Evolutionary conservation across 2,113 vertebrate genomes (phyloP), one percentile per base, ranked within the genome.

Genomic region (Leptobrachium leishanense): DNA sequence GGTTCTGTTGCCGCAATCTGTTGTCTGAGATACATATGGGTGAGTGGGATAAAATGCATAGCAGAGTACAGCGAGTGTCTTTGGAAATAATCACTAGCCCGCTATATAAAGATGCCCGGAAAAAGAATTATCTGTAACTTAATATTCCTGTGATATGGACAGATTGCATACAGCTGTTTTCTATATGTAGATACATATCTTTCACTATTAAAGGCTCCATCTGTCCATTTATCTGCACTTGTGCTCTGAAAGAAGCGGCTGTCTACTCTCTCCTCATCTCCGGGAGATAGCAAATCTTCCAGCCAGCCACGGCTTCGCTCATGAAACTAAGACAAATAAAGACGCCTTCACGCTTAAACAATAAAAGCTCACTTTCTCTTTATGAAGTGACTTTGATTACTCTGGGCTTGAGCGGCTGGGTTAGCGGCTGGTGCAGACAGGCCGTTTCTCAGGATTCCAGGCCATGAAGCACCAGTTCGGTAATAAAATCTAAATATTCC

Each of bases 151-250:
- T 68, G 71, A 81, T 81, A 68, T 43, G 77, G 78, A 74, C 78
- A 68, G 71, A 81, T 81, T 72, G 54, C 72, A 68, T 81, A 81
- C 78, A 81, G 78, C 65, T 68, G 71, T 74, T 81, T 66, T 59
- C 64, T 81, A 68, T 81, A 74, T 81, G 78, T 68, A 81, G 78
- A 81, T 81, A 81, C 78, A 81, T 55, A 81, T 81, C 78, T 81
- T 72, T 68, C 54, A 74, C 72, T 67, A 80, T 81, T 73, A 81
- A 67, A 74, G 12, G 42, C 53, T 46, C 78, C 72, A 74, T 74
- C 72, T 74, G 64, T 12, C 71, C 64, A 81, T 81, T 81, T 81
- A 67, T 81, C 78, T 74, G 65, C 65, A 44, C 64, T 57, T 66
- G 43, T n/a, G 69, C 72, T 57, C 72, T 62, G 50, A 67, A 79